phyloP scores from a whole-genome alignment of 1,140 invertebrate genomes.

The Sarcophaga peregrina region DNA sequence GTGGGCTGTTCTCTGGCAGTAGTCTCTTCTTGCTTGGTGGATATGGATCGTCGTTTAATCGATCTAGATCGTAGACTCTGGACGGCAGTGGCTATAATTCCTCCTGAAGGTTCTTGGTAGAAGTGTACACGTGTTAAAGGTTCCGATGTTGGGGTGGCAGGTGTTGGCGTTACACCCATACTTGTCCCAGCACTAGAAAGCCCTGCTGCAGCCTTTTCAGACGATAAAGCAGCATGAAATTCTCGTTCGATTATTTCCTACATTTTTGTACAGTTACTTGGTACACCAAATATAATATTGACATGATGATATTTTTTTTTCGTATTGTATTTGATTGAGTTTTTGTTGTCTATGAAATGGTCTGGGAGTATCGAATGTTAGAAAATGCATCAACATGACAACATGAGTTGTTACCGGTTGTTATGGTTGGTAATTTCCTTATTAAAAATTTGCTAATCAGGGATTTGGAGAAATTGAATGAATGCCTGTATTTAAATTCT shows the following conservation, averaged over 20 bases:
- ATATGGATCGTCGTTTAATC: constrained; percentile 52
- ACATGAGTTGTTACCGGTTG: background rate
- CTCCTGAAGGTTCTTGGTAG: constrained; percentile 48
- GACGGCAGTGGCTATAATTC: constrained; percentile 60
- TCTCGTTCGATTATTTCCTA: constrained; percentile 65
- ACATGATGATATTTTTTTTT: constrained; percentile 19
- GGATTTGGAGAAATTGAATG: too few species aligned
- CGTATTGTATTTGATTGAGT: constrained; percentile 23
- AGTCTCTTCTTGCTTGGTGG: background rate
- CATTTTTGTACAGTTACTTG: constrained; percentile 49
- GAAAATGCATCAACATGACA: constrained; percentile 11
- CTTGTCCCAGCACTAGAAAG: constrained; percentile 47
- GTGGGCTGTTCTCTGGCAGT: background rate
- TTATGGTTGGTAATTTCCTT: too few species aligned
- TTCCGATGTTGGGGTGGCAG: constrained; percentile 48
- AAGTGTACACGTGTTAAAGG: constrained; percentile 44
- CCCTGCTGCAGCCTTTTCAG: constrained; percentile 61
- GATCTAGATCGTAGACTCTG: constrained; percentile 62
- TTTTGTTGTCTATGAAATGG: constrained; percentile 4
- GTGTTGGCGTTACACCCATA: constrained; percentile 50
- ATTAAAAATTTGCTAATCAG: too few species aligned
- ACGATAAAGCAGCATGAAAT: constrained; percentile 65
- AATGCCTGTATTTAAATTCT: too few species aligned
- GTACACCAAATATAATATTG: constrained; percentile 36
- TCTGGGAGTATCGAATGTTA: background rate